Base-by-base conservation (phyloP, 2,888 invertebrate species). In the Synanthedon formicaeformis region DNA sequence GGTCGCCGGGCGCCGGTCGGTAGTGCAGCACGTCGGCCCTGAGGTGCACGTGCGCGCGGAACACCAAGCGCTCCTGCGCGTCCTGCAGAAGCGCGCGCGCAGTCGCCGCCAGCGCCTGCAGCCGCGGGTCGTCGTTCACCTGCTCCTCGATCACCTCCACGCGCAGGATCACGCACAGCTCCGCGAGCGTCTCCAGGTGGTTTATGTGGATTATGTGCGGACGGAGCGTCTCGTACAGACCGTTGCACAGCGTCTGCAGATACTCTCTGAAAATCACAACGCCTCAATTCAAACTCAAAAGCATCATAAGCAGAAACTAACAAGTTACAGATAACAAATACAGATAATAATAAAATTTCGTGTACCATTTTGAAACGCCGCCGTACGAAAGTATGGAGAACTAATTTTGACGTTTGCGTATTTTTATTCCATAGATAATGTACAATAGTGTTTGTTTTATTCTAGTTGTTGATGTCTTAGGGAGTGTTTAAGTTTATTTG, bases 151-250 rank as follows among this genome's bases (percentile, higher is more conserved):
- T 87, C 90, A 98, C 96, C 85, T 98, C 97, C 53, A 94, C 92
- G 57, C 96, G 90, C 45, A 99, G 81, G 62, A 99, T 98, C 48
- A 95, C 94, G 73, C 99, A 99, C 51, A 99, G 92, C 79, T 99
- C 99, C 0, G 98, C 96, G 23, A 99, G 87, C 0, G 99, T 98
- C 88, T 99, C 99, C 71, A 99, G 87, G 77, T 99, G 99, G 73
- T 97, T 97, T 57, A 99, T 96, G 78, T 97, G 96, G 57, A 99
- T 97, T 54, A 99, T 93, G 64, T 96, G 92, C 1, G 99, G 99
- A 2, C 99, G 89, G 59, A 99, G 86, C 4, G 93, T 92, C 74
- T 99, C 99, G 73, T 99, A 99, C 40, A 98, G 78, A 41, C 93
- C 92, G 51, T 92, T 94, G 72, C 98, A 98, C 0, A 98, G 81